Percentiles rank a stretch among this genome's conserved stretches.
Evolutionary conservation across 2,113 vertebrate species (phyloP).

Genomic region (Speoplatyrhinus poulsoni): DNA sequence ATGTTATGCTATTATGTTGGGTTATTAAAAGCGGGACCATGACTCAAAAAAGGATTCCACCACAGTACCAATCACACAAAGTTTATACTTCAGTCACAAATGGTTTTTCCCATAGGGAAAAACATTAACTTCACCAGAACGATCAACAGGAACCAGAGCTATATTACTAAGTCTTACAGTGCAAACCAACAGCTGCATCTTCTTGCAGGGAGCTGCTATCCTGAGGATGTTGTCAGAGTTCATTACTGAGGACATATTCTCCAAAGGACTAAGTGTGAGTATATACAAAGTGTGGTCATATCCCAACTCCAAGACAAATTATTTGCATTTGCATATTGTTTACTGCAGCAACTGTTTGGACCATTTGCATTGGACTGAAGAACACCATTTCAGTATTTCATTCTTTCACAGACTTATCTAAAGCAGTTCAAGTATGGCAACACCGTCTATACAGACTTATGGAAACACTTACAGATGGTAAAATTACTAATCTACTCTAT

Average conservation of each 20-base stretch:
- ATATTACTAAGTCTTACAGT: too few species aligned
- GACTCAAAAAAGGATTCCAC: too few species aligned
- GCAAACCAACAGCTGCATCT: not conserved
- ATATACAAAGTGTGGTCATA: not conserved
- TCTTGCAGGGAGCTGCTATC: slow-evolving; percentile 84
- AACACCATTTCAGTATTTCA: not conserved
- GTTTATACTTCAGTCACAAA: too few species aligned
- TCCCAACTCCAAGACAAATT: too few species aligned
- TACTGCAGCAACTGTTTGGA: too few species aligned
- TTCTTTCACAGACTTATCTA: slow-evolving; percentile 72
- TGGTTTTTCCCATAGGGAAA: too few species aligned
- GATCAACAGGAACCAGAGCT: too few species aligned
- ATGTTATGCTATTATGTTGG: too few species aligned
- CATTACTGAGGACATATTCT: slow-evolving; percentile 83
- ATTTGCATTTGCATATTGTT: too few species aligned
- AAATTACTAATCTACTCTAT: not conserved
- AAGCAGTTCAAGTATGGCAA: slow-evolving; percentile 78
- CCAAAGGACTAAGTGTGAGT: slow-evolving; percentile 84
- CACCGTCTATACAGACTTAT: slow-evolving; percentile 84
- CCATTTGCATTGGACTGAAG: not conserved
- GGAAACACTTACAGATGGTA: slow-evolving; percentile 85
- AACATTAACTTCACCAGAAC: too few species aligned
- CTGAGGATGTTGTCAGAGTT: slow-evolving; percentile 91
- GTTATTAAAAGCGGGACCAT: too few species aligned
- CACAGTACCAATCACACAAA: too few species aligned